Conservation (phyloP, 2,113 vertebrate species). For the Sorex araneus region DNA sequence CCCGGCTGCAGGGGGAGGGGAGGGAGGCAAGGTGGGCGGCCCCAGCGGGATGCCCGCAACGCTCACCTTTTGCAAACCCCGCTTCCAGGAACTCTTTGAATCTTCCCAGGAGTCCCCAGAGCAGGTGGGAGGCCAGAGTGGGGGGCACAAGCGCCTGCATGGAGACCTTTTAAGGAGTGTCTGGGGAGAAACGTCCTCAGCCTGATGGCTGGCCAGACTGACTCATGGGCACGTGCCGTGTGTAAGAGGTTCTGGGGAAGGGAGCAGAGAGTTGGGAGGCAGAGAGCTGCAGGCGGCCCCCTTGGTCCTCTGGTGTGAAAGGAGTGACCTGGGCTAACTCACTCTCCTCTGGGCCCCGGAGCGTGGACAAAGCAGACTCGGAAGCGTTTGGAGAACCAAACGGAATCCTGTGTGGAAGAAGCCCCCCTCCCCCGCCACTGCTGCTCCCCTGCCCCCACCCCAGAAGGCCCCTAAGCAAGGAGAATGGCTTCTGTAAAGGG, state of each 20-base stretch:
- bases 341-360: background rate
- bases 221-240: background rate
- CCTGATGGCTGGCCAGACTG: background rate
- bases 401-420: too few relatives aligned
- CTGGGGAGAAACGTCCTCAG: background rate
- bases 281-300: background rate
- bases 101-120: slow-evolving; percentile 72
- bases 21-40: rapidly evolving
- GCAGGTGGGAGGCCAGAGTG: background rate
- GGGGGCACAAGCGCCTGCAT: slow-evolving; percentile 22
- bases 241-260: slow-evolving; percentile 9
- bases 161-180: background rate
- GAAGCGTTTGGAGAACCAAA: too few relatives aligned
- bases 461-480: too few relatives aligned
- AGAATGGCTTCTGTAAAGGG: too few relatives aligned
- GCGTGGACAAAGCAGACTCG: too few relatives aligned
- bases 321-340: background rate
- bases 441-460: too few relatives aligned
- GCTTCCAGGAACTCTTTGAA: slow-evolving; percentile 66
- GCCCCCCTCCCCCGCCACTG: too few relatives aligned
- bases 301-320: background rate
- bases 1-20: background rate
- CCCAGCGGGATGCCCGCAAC: background rate
- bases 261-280: background rate
- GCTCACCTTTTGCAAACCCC: slow-evolving; percentile 65